Base-by-base conservation (phyloP, 2,797 vertebrate species). In the Coranthus polyacanthus region DNA sequence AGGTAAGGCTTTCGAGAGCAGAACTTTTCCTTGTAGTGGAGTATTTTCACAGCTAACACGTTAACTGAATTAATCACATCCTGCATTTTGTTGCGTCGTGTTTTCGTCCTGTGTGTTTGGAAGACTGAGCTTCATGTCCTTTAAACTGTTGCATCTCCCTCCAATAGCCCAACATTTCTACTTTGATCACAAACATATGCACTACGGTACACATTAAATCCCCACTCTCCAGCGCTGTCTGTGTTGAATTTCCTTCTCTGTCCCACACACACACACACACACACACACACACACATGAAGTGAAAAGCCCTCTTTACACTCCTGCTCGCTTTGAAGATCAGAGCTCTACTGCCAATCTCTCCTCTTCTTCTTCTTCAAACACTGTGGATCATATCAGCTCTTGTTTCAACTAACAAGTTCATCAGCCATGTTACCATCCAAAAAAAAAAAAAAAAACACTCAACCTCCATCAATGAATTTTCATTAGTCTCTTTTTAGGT, bases 281-380 rank as follows among this genome's bases (percentile, higher is more conserved):
- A 26, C 57, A 59, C 53, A 64, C 52, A 49, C 63, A 50, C 50
- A 55, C 22, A 52, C 34, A 52, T 12, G 5, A 20, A 58, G 12
- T 62, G 21, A 78, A 70, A 55, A 59, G 24, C 45, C 47, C 53
- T 64, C 53, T 81, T 75, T 68, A 61, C 57, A 43, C 56, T n/a
- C n/a, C 47, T 16, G 37, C 64, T 51, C 12, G 47, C 78, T 84
- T 81, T 85, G 81, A 88, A 83, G 82, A 86, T 86, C 64, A 82
- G 70, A 82, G 79, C 72, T 32, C 15, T 1, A 10, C 43, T n/a
- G 36, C 39, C 18, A 21, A 6, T 69, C 58, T 63, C 63, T 58
- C 59, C 49, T n/a, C n/a, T n/a, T n/a, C n/a, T n/a, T 70, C 56
- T 57, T 57, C 72, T 82, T 79, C 56, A 68, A 79, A 71, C 24